Evolutionary conservation across 2,113 vertebrate species (phyloP), one percentile per base, ranked within the genome.

Genomic region (Myrmecobius fasciatus): DNA sequence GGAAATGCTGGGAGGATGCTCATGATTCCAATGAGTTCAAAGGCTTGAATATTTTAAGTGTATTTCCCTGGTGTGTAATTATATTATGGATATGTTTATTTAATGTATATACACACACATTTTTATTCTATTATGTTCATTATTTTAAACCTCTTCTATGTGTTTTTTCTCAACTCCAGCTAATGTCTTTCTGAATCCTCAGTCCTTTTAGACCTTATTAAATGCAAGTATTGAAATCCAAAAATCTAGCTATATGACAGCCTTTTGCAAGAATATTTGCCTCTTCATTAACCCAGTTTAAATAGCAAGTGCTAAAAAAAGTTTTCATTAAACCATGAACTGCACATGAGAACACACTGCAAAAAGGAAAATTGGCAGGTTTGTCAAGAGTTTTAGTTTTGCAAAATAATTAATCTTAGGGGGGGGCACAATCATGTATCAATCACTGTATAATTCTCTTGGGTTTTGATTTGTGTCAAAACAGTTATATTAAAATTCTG

Each of bases 351-450:
- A 90, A 10, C 36, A 54, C 3, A 52, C 54, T 90, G 5, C 89
- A 36, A 54, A n/a, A 48, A n/a, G 52, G 48, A 91, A 95, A 53
- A 49, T 53, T 25, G 26, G 36, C 17, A 52, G 9, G 2, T 17
- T 90, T 90, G 95, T 97, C 8, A 92, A 7, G 89, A 51, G 94
- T 94, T 96, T 92, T 91, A 91, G 9, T 46, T 25, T 51, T 25
- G 52, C 47, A 89, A 92, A 90, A n/a, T 88, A 95, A 89, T 75
- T n/a, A 48, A 94, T 48, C 91, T 2, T 51, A 89, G 17, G 25
- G 1, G 1, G 47, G 56, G 28, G 0, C 52, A 0, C 25, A 93
- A 7, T 91, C 92, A 94, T 46, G 93, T 47, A 89, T 56, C 53
- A 83, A 83, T 43, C 52, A 11, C 22, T 24, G 28, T 43, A 91